These are phyloP conservation scores for Ailurus styani DNA, from an alignment of 2,113 vertebrate species.

Conservation along the genomic window DNA sequence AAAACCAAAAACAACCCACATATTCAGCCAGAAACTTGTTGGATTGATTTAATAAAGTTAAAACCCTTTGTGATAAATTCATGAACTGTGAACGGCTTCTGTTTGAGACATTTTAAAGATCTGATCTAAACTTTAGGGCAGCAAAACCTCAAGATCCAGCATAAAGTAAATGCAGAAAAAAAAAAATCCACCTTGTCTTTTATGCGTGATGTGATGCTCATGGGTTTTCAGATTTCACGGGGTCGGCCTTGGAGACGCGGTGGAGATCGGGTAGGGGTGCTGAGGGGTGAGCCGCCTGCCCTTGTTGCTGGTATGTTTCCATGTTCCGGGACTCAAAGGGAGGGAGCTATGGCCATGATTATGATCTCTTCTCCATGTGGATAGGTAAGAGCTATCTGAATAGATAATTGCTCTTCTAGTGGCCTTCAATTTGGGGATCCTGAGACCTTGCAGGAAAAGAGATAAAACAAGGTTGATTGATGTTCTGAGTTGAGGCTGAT, in stretches of 20 bases:
- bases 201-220: background rate
- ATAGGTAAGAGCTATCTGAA: background rate
- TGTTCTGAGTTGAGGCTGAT: background rate
- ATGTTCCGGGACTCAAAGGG: too few species aligned
- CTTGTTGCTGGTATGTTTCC: background rate
- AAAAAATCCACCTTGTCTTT: background rate
- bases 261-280: background rate
- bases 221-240: slow-evolving; percentile 20
- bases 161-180: background rate
- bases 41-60: slow-evolving; percentile 2
- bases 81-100: slow-evolving; percentile 36
- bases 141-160: background rate
- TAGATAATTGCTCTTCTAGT: slow-evolving; percentile 13
- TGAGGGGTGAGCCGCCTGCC: background rate
- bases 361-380: background rate
- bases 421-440: background rate
- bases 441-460: background rate
- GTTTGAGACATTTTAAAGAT: slow-evolving; percentile 42
- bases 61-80: slow-evolving; percentile 14
- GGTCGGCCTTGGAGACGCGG: background rate
- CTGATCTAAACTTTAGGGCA: slow-evolving; percentile 45
- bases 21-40: background rate
- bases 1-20: background rate
- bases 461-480: background rate
- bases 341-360: background rate